Evolutionary conservation across 1,140 invertebrate species (phyloP).

Genomic region (Aleiodes sp.): DNA sequence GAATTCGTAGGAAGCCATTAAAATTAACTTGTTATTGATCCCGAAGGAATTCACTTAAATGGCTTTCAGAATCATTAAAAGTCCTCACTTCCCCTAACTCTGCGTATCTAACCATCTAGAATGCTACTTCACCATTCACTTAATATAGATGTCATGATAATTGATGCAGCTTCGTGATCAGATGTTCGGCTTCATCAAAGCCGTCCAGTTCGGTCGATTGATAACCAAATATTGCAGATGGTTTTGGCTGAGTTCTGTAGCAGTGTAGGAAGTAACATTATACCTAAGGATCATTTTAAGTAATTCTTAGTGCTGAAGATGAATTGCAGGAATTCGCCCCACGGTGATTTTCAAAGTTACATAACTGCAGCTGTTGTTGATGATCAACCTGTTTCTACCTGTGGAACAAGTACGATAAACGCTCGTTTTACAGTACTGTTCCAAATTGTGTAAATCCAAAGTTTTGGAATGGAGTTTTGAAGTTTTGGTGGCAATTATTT

Average conservation of each 20-base stretch:
- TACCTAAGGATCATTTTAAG: not conserved
- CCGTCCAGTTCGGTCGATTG: not conserved
- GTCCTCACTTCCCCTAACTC: not conserved
- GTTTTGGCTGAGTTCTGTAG: not conserved
- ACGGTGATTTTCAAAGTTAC: not conserved
- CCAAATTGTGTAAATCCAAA: not conserved
- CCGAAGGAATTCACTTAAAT: too few relatives aligned
- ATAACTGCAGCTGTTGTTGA: slow-evolving; percentile 7
- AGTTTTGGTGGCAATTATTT: slow-evolving; percentile 6
- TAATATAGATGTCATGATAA: slow-evolving; percentile 49
- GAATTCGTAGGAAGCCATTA: too few relatives aligned
- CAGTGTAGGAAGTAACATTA: too few relatives aligned
- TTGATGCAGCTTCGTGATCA: slow-evolving; percentile 24
- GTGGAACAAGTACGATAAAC: slow-evolving; percentile 7
- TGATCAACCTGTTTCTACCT: not conserved
- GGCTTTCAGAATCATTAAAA: too few relatives aligned
- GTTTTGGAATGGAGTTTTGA: not conserved
- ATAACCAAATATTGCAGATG: slow-evolving; percentile 10
- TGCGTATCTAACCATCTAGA: not conserved
- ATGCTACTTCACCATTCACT: not conserved
- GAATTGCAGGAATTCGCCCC: not conserved
- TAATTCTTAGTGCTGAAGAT: not conserved
- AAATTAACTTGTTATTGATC: too few relatives aligned
- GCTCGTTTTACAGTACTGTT: not conserved
- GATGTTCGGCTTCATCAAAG: slow-evolving; percentile 6